Base-by-base conservation (phyloP, 2,797 vertebrate genomes). In the Etheostoma nigrum region DNA sequence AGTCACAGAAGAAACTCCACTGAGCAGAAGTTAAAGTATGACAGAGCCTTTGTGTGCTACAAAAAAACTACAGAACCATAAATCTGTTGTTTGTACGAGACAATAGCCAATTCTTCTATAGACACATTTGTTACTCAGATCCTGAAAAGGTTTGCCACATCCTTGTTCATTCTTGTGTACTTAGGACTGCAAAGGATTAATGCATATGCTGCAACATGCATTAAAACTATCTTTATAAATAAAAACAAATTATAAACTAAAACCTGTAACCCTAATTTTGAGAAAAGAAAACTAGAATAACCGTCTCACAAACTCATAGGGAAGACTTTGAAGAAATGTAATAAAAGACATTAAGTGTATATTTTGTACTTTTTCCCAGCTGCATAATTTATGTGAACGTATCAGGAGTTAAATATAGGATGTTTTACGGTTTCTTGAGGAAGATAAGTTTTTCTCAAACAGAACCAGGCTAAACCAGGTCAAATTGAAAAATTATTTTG, bases 1-100 rank as follows among this genome's bases (percentile, higher is more conserved):
- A 16, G 64, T 79, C 67, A 53, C 62, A 47, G 40, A 52, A 14
- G 48, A 68, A 68, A 59, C 21, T 49, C 25, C n/a, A 13, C 27
- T 19, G 36, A 77, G 60, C 67, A 57, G 67, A 42, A 51, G 44
- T 33, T 57, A 0, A 66, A 69, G 8, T 25, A 58, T 1, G 3
- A 23, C 67, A 11, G 52, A 42, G 25, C 8, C 55, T 71, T 81
- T 76, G 27, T 74, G 54, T 16, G 16, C 8, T 4, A 7, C 1
- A n/a, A 55, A 74, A 12, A 27, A 51, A 70, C 53, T 19, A 18
- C 19, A 60, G 55, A 55, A 53, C 8, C 54, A 42, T 61, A 66
- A 44, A 76, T 78, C 25, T 61, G 30, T 36, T 44, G 44, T 40
- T 5, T 40, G 16, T 1, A 53, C 5, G 10, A 62, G 18, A 61